A percentile compares a stretch with the other conserved stretches of the same genome.
Conservation (phyloP, 2,113 vertebrate species). For the Leptobrachium ailaonicum region DNA sequence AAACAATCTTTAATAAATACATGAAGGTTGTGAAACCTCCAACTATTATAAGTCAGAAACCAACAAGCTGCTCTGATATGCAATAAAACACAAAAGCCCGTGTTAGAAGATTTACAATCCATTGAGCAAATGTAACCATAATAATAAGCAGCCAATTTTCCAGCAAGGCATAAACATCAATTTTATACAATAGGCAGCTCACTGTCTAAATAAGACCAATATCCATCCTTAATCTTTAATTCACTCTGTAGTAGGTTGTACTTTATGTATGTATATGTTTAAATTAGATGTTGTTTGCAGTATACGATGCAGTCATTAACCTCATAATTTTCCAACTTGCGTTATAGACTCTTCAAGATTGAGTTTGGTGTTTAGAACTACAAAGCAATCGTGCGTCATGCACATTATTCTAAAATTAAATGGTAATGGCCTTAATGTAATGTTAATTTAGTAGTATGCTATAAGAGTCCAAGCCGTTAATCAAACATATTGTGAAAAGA, state of each 20-base stretch:
- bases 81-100: neutral
- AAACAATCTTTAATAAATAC: neutral
- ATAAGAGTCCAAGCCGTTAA: constrained; percentile 23
- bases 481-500: constrained; percentile 14
- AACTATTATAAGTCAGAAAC: too few relatives aligned
- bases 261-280: constrained; percentile 2
- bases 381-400: constrained; percentile 5
- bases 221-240: neutral
- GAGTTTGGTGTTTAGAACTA: neutral
- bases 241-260: neutral
- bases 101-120: neutral
- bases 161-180: neutral
- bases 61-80: neutral
- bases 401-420: neutral
- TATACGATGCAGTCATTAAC: constrained; percentile 5
- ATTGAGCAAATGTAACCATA: neutral
- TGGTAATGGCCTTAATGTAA: constrained; percentile 32
- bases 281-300: constrained; percentile 4
- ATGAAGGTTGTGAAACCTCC: neutral
- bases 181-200: neutral
- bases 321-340: neutral
- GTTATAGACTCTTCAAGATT: neutral
- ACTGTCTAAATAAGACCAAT: neutral
- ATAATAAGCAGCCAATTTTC: neutral
- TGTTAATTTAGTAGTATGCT: constrained; percentile 21